These are phyloP conservation scores for Resseliella maxima DNA, from an alignment of 2,888 invertebrate species.

Conservation along the genomic window DNA sequence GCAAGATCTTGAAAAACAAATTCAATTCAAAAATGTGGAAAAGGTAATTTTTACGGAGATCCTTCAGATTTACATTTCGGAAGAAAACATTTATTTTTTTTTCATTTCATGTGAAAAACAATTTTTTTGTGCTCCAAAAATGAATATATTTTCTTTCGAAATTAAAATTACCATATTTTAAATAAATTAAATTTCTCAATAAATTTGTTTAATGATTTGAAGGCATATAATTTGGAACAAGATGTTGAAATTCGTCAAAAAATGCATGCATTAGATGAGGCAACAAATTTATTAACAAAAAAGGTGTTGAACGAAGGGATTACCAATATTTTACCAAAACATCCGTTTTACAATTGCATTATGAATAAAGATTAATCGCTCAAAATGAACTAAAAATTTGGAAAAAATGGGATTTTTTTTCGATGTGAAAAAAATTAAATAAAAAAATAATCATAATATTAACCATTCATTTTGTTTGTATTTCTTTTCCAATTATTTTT, in stretches of 20 bases:
- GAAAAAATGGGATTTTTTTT: no score
- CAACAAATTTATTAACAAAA: neutral
- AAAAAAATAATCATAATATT: no score
- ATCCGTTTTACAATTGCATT: neutral
- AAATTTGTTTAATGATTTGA: neutral
- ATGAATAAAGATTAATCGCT: neutral
- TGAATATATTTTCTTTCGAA: neutral
- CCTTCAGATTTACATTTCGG: neutral
- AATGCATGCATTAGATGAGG: neutral
- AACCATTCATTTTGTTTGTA: no score
- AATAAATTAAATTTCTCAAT: no score
- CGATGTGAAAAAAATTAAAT: no score
- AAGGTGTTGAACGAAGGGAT: neutral
- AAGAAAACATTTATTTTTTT: conserved; percentile 16
- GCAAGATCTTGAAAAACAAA: conserved; percentile 22
- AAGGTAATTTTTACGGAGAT: neutral
- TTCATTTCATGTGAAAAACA: neutral
- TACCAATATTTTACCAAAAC: neutral
- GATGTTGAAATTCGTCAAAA: neutral
- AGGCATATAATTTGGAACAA: neutral
- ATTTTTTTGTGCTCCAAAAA: no score
- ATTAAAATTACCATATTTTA: no score
- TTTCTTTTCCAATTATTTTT: neutral
- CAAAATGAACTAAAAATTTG: no score
- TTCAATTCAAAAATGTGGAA: neutral